These are phyloP conservation scores for Yponomeuta evonymella DNA, from an alignment of 2,888 invertebrate species.

Conservation along the genomic window DNA sequence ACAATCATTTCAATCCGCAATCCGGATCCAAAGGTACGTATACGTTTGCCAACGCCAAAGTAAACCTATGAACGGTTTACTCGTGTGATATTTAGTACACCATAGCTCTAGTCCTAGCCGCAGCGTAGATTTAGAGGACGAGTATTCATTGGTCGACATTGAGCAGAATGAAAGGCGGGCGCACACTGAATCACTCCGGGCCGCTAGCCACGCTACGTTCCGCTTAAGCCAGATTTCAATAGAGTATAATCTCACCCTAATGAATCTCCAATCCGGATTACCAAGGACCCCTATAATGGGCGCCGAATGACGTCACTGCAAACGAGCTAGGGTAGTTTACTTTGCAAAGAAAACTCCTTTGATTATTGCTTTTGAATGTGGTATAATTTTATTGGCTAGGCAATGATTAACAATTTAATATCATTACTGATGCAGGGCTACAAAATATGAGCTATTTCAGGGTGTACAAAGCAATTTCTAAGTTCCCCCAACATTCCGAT, in stretches of 20 bases:
- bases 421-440: no score
- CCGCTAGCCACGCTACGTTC: conserved; percentile 31
- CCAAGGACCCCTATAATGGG: conserved; percentile 56
- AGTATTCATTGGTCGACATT: conserved; percentile 9
- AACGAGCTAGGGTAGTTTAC: conserved; percentile 51
- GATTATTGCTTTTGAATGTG: conserved; percentile 33
- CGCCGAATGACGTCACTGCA: conserved; percentile 49
- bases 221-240: conserved; percentile 74
- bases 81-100: no score
- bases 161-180: conserved; percentile 8
- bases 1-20: no score
- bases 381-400: not conserved
- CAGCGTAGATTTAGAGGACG: not conserved
- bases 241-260: conserved; percentile 75
- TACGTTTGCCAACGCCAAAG: no score
- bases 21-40: no score
- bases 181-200: not conserved
- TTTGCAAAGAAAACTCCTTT: conserved; percentile 49
- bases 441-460: no score
- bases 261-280: conserved; percentile 77
- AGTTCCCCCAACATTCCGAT: no score
- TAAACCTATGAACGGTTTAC: no score
- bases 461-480: no score
- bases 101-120: not conserved
- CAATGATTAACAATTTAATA: no score